Conservation (phyloP, 2,888 invertebrate species). For the Dryobota labecula region DNA sequence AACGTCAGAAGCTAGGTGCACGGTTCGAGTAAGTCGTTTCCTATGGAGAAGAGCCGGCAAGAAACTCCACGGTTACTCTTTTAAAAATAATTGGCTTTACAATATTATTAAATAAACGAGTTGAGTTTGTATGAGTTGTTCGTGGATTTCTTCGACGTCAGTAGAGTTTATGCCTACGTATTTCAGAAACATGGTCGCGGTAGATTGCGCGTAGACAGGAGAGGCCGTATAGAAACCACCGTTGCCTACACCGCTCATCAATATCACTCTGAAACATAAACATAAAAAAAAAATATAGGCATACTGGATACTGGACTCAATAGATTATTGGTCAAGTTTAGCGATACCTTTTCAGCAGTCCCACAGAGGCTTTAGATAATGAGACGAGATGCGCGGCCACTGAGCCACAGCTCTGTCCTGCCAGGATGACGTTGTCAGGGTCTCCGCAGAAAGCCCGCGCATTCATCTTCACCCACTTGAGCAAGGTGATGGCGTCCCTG, state of each 20-base stretch:
- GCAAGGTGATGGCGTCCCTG: slow-evolving; percentile 66
- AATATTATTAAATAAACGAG: too few species aligned
- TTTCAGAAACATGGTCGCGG: slow-evolving; percentile 68
- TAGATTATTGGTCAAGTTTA: not conserved
- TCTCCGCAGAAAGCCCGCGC: slow-evolving; percentile 68
- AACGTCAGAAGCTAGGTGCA: too few species aligned
- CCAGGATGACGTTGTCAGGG: slow-evolving; percentile 67
- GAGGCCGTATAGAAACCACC: slow-evolving; percentile 61
- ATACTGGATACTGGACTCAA: not conserved
- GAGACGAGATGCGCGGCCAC: slow-evolving; percentile 65
- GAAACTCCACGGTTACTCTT: too few species aligned
- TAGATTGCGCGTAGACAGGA: slow-evolving; percentile 56
- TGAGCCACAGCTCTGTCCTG: slow-evolving; percentile 69
- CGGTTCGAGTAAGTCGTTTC: too few species aligned
- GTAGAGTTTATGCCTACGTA: slow-evolving; percentile 78
- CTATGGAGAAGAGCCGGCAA: too few species aligned
- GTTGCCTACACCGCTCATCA: slow-evolving; percentile 64
- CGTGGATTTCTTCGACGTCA: slow-evolving; percentile 62
- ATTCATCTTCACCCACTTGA: slow-evolving; percentile 71
- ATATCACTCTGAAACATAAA: slow-evolving; percentile 59
- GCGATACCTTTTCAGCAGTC: slow-evolving; percentile 67
- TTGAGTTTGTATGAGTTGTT: slow-evolving; percentile 60
- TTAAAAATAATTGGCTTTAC: too few species aligned
- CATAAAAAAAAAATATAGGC: slow-evolving; percentile 56
- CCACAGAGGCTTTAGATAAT: slow-evolving; percentile 62